phyloP scores from a whole-genome alignment of 2,888 invertebrate genomes.

The Polydrusus tereticollis region DNA sequence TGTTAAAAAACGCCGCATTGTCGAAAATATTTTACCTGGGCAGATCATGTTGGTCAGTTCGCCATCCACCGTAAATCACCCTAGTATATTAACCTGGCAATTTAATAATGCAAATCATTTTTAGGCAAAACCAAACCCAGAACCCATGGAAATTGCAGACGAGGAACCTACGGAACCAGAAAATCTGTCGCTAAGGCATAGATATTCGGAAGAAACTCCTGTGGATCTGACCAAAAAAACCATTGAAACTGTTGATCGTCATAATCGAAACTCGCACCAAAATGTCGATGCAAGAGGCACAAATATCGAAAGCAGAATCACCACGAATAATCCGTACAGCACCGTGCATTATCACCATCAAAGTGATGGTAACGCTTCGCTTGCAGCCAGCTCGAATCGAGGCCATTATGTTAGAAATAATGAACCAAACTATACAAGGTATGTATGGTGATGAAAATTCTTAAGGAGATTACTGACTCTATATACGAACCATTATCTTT shows the following conservation, averaged over 20 bases:
- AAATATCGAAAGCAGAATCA: background rate
- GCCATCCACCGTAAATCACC: no score
- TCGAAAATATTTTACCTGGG: no score
- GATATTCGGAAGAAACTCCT: slow-evolving; percentile 25
- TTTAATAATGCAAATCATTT: background rate
- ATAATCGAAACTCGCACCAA: background rate
- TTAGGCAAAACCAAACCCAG: background rate
- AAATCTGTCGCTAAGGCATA: slow-evolving; percentile 28
- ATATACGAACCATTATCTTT: no score
- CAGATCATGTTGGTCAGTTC: no score
- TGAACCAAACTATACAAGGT: background rate
- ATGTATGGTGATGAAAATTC: no score
- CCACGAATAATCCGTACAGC: background rate
- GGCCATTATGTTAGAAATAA: background rate
- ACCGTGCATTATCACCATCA: background rate
- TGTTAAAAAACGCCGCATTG: no score
- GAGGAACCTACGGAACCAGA: slow-evolving; percentile 25
- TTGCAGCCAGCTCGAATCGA: background rate
- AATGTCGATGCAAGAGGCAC: background rate
- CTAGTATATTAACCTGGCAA: no score
- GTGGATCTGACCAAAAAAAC: slow-evolving; percentile 37
- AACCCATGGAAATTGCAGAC: background rate
- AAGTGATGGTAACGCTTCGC: background rate
- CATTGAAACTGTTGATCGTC: background rate
- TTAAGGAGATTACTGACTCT: no score